phyloP scores from a whole-genome alignment of 1,140 invertebrate genomes.

The Lucilia cuprina region DNA sequence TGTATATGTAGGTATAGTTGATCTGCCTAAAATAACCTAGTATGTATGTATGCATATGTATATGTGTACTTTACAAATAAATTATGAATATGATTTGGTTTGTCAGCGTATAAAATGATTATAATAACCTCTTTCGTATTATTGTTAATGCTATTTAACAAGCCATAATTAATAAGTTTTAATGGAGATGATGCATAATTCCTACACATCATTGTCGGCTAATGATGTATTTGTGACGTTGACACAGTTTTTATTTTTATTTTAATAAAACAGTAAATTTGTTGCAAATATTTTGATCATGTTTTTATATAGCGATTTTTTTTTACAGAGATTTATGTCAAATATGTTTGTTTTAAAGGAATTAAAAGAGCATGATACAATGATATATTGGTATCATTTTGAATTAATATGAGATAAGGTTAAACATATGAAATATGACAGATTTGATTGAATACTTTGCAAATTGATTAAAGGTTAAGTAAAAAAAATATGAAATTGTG shows the following conservation, averaged over 20 bases:
- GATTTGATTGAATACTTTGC: too few relatives aligned
- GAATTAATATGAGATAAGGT: too few relatives aligned
- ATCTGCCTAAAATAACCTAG: neutral
- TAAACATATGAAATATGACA: too few relatives aligned
- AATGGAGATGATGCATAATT: conserved; percentile 29
- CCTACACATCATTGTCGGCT: conserved; percentile 10
- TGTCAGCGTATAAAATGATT: neutral
- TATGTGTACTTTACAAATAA: neutral
- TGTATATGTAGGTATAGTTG: neutral
- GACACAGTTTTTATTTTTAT: neutral
- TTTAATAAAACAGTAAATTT: too few relatives aligned
- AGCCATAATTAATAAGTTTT: conserved; percentile 28
- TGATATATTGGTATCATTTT: too few relatives aligned
- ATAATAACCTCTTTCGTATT: neutral
- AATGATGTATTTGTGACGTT: neutral
- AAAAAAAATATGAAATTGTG: too few relatives aligned
- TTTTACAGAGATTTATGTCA: too few relatives aligned
- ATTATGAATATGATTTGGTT: neutral
- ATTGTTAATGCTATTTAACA: neutral
- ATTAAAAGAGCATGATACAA: too few relatives aligned
- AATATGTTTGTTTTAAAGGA: too few relatives aligned
- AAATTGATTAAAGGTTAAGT: too few relatives aligned
- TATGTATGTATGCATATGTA: neutral
- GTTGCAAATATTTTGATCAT: too few relatives aligned
- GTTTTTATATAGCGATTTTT: too few relatives aligned